Conservation (phyloP, 1,140 invertebrate species). For the Drosophila parabipectinata region DNA sequence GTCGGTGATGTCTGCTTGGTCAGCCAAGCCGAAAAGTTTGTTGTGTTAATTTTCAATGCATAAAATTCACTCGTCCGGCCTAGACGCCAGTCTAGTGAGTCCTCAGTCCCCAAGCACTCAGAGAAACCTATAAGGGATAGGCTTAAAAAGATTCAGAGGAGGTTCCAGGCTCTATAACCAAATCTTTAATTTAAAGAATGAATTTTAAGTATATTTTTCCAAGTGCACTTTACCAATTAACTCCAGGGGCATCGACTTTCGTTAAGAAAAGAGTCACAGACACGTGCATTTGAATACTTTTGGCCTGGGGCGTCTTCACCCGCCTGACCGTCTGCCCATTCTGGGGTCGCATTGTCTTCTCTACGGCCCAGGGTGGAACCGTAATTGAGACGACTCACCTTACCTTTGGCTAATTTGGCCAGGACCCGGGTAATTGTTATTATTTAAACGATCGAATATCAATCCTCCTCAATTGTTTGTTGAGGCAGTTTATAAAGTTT, state of each 20-base stretch:
- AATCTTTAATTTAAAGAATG: not conserved
- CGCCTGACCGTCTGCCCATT: constrained; percentile 14
- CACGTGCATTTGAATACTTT: constrained; percentile 42
- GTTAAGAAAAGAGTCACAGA: constrained; percentile 26
- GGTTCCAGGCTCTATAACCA: not conserved
- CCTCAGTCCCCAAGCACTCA: constrained; percentile 12
- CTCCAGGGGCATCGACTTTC: constrained; percentile 25
- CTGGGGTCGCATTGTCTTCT: constrained; percentile 1
- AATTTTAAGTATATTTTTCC: not conserved
- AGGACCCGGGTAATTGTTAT: constrained; percentile 54
- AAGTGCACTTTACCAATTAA: constrained; percentile 11
- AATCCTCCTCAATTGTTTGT: constrained; percentile 37
- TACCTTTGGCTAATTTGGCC: constrained; percentile 36
- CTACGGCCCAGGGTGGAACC: not conserved
- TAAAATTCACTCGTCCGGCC: constrained; percentile 63
- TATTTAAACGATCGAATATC: constrained; percentile 47
- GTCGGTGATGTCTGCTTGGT: constrained; percentile 40
- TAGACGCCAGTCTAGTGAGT: constrained; percentile 2
- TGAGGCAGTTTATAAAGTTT: not conserved
- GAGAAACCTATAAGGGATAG: not conserved
- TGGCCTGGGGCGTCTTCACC: constrained; percentile 17
- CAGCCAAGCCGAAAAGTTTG: constrained; percentile 75
- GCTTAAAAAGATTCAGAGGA: not conserved
- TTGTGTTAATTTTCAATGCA: constrained; percentile 79
- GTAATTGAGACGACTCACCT: constrained; percentile 53